Base-by-base conservation (phyloP, 2,113 vertebrate genomes). In the Tringa solitaria region DNA sequence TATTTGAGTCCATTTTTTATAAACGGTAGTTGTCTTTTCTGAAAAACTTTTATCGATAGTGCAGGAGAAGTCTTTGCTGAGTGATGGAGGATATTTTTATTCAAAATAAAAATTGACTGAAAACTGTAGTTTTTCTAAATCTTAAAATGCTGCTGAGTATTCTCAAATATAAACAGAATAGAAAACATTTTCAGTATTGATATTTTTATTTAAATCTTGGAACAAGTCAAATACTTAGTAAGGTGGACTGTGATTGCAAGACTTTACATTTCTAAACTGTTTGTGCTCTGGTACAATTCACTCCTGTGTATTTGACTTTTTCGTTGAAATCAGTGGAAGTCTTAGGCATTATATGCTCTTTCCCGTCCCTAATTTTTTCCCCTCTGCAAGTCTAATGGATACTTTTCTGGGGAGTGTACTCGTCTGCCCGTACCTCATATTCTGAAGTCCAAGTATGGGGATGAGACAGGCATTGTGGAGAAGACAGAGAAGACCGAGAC, bases 11-110 rank as follows among this genome's bases (percentile, higher is more conserved):
- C 53, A 70, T 96, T 97, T 98, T 90, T 80, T 95, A 73, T 82
- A 97, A 97, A 97, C 89, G 89, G 89, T 95, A 90, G 65, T 70
- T 96, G 75, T 95, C 80, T 96, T 97, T 97, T 96, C 89, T 94
- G 87, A 97, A 95, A 98, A 97, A 83, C 63, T 87, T 87, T 84
- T 89, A 95, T 97, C 79, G n/a, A 95, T 59, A 96, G 60, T 50
- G 46, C 75, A 96, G 84, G 70, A 81, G 80, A 61, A 89, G 46
- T 94, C 30, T 82, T 93, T 87, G 56, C 73, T 67, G 84, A 82
- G 53, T 82, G 83, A 90, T 84, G 37, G 39, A 70, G 61, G 86
- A 80, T 90, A 92, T 95, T 97, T 97, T 90, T 94, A 78, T 95
- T 92, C 50, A 91, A 82, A 97, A 93, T 85, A 91, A 95, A 96